Percentiles rank a stretch among this genome's conserved stretches.
These are phyloP conservation scores for Trematomus bernacchii DNA, from an alignment of 2,797 vertebrate genomes.

Conservation along the genomic window DNA sequence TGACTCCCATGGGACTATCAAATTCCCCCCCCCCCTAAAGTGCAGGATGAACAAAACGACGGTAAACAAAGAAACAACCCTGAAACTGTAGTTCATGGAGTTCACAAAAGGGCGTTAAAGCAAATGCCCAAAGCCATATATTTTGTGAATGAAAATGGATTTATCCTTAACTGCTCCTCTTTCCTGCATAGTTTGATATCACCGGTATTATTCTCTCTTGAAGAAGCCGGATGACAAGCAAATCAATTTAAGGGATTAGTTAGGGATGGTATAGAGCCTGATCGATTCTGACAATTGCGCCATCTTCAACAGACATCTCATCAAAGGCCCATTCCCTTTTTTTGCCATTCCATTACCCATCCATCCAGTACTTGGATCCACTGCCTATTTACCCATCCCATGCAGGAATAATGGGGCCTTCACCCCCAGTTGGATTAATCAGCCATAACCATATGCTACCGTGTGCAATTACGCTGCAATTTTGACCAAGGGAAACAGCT, in stretches of 20 bases:
- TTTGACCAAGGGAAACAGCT: conserved; percentile 85
- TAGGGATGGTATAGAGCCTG: conserved; percentile 48
- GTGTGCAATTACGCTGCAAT: conserved; percentile 82
- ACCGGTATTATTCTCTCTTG: conserved; percentile 47
- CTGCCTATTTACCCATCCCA: conserved; percentile 74
- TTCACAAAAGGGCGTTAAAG: conserved; percentile 33
- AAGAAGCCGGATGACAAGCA: conserved; percentile 61
- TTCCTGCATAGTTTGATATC: conserved; percentile 47
- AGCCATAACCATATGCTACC: conserved; percentile 86
- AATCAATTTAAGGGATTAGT: conserved; percentile 70
- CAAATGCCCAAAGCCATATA: conserved; percentile 39
- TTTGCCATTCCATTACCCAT: conserved; percentile 70
- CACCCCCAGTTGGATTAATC: conserved; percentile 84
- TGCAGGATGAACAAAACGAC: conserved; percentile 27
- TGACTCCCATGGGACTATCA: conserved; percentile 35
- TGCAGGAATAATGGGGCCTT: conserved; percentile 76
- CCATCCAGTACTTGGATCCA: conserved; percentile 65
- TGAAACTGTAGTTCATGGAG: conserved; percentile 25
- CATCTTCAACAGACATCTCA: conserved; percentile 76
- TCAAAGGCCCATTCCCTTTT: conserved; percentile 71
- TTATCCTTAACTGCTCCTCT: conserved; percentile 28
- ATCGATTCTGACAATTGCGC: conserved; percentile 75
- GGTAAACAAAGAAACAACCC: not conserved
- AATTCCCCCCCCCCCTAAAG: conserved; percentile 18
- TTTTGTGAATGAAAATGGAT: conserved; percentile 50